Conservation (phyloP, 2,113 vertebrate species). For the Sakesphorus luctuosus region DNA sequence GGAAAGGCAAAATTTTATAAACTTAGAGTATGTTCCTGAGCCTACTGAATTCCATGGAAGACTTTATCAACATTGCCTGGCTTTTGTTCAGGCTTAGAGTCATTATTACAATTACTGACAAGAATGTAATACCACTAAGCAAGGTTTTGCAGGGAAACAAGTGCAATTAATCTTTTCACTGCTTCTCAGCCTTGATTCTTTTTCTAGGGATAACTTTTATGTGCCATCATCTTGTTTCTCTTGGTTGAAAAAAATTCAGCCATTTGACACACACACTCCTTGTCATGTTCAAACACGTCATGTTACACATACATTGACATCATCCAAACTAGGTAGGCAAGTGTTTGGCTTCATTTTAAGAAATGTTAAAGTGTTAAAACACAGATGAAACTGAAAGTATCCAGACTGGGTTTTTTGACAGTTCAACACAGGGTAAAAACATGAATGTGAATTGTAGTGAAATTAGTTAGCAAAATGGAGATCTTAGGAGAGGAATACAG, state of each 20-base stretch:
- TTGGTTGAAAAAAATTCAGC: background rate
- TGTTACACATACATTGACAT: background rate
- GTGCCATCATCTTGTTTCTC: background rate
- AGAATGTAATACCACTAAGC: background rate
- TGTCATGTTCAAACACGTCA: background rate
- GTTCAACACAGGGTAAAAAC: background rate
- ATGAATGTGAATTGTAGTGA: background rate
- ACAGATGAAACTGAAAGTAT: conserved; percentile 18
- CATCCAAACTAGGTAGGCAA: conserved; percentile 1
- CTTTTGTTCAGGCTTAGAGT: conserved; percentile 13
- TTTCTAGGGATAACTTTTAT: background rate
- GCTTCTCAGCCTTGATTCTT: background rate
- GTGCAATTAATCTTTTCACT: background rate
- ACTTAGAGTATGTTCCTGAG: background rate
- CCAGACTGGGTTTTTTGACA: conserved; percentile 8
- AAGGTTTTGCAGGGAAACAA: background rate
- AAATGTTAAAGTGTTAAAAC: conserved; percentile 28
- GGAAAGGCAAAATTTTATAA: background rate
- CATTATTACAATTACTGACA: background rate
- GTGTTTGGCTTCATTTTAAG: conserved; percentile 12
- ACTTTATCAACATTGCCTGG: background rate
- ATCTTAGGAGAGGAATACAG: background rate
- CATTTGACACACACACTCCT: background rate
- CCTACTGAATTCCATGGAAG: background rate
- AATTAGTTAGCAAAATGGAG: background rate